Base-by-base conservation (phyloP, 2,113 vertebrate genomes). In the Montifringilla adamsi region DNA sequence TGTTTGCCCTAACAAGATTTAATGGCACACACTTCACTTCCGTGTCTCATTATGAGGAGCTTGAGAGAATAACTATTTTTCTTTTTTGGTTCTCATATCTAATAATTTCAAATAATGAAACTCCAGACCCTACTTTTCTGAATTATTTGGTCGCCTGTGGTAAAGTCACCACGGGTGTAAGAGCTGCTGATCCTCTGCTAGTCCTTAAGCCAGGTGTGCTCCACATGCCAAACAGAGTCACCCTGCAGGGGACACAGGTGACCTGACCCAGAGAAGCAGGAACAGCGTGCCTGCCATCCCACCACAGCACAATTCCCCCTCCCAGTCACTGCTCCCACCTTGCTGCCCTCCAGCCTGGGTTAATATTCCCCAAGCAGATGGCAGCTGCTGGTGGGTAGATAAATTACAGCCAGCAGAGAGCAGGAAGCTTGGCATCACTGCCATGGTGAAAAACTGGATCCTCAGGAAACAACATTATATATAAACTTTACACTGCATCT, bases 291-390 rank as follows among this genome's bases (percentile, higher is more conserved):
- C 62, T 67, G 33, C 55, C 60, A 7, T 3, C 11, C 82, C 43
- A 76, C 17, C 28, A 30, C 62, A 37, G 91, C 72, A 31, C 53
- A 41, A 22, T 8, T 8, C 62, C 37, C 35, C 23, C 53, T 60
- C 47, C 72, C 15, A 47, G 43, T 1, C 68, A 2, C 76, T 28
- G 35, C 15, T 83, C 37, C 75, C 10, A 11, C 52, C 43, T 37
- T 16, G 47, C 46, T 59, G 23, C 41, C 35, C 18, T 13, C 9
- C 58, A 76, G 22, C 15, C 31, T 64, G 35, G 85, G 46, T 8
- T 50, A 41, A 82, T n/a, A 33, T 37, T 83, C 90, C 83, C 87
- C 76, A 91, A 72, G 91, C 84, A 97, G 83, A 97, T 96, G 92
- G 70, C 53, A 92, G 77, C 56, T 92, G 78, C 74, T 97, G 87